Conservation (phyloP, 1,140 invertebrate species). For the Saxidomus purpurata region DNA sequence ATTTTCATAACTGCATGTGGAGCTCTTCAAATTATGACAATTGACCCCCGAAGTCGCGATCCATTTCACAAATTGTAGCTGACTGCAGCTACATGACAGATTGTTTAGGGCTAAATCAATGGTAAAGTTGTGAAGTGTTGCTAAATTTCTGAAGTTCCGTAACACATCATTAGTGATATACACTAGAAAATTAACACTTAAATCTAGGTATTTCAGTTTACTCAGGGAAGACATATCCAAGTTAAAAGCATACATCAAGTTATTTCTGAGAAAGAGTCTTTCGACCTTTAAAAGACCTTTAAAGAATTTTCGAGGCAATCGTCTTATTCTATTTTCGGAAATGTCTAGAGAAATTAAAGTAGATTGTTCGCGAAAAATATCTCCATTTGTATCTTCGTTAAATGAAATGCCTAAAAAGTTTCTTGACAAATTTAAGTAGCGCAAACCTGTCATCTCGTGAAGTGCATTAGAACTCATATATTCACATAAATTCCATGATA, state of each 20-base stretch:
- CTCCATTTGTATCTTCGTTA: not conserved
- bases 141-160: not conserved
- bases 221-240: not conserved
- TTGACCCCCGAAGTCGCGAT: not conserved
- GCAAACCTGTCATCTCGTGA: not conserved
- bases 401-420: conserved; percentile 16
- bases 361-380: not conserved
- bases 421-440: not conserved
- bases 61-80: not conserved
- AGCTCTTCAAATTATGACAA: not conserved
- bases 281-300: not conserved
- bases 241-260: not conserved
- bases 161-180: not conserved
- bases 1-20: not conserved
- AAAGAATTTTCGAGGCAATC: not conserved
- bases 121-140: not conserved
- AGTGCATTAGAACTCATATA: not conserved
- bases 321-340: conserved; percentile 4
- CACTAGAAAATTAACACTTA: not conserved
- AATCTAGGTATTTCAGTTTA: not conserved
- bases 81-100: no score
- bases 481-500: not conserved
- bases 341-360: not conserved
- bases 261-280: not conserved
- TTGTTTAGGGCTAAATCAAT: no score